Percentiles rank a stretch among this genome's conserved stretches.
Conservation (phyloP, 2,113 vertebrate species). For the Sapayoa aenigma region DNA sequence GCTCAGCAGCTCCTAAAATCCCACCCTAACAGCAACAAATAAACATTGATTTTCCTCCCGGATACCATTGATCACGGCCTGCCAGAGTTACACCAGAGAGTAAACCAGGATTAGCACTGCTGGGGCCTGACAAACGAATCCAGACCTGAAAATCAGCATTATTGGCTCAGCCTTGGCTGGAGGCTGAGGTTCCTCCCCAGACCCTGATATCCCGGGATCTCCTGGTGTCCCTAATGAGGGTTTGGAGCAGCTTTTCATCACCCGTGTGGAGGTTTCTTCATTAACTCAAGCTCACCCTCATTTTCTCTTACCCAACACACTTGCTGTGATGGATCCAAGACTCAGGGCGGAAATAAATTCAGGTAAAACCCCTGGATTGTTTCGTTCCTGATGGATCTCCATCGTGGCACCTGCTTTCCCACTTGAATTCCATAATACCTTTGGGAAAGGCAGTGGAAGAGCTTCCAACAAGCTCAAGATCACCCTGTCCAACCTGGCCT, state of each 20-base stretch:
- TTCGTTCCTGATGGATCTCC: neutral
- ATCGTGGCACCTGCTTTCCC: neutral
- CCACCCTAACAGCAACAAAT: too few relatives aligned
- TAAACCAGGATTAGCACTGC: too few relatives aligned
- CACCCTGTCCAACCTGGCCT: neutral
- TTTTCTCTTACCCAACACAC: neutral
- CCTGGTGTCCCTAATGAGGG: too few relatives aligned
- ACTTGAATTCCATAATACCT: neutral
- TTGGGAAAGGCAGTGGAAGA: neutral
- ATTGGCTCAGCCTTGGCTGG: neutral
- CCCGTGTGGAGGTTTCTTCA: neutral
- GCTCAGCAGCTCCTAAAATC: too few relatives aligned
- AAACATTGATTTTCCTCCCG: too few relatives aligned
- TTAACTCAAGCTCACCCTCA: neutral
- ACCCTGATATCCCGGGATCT: too few relatives aligned
- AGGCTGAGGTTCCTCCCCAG: too few relatives aligned
- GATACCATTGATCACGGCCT: too few relatives aligned
- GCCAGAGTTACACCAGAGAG: too few relatives aligned
- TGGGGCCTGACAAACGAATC: too few relatives aligned
- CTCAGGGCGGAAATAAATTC: neutral
- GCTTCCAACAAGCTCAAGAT: rapidly evolving
- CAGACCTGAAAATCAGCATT: neutral
- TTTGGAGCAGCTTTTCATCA: too few relatives aligned
- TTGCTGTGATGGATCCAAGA: rapidly evolving
- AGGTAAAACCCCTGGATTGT: neutral